Conservation (phyloP, 2,113 vertebrate species). For the Ptilonorhynchus violaceus region DNA sequence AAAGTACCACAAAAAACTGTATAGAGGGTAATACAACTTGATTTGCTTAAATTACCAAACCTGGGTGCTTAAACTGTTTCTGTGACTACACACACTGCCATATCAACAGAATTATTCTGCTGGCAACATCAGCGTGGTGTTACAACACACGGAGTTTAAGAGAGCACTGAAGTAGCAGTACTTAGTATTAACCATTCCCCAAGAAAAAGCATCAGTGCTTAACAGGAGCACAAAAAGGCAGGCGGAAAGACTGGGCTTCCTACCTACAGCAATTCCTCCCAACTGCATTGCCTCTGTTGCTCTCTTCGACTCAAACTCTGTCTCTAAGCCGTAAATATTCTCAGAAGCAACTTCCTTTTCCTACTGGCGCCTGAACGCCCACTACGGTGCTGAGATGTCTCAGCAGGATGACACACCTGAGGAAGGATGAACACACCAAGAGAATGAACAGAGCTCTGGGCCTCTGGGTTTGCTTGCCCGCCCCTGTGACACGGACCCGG, state of each 20-base stretch:
- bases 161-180: rapidly evolving
- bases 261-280: not conserved
- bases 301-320: not conserved
- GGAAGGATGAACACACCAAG: not conserved
- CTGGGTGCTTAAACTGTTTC: not conserved
- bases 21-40: not conserved
- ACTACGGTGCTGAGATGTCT: not conserved
- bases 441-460: not conserved
- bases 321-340: not conserved
- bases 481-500: not conserved
- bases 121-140: rapidly evolving
- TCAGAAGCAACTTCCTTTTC: not conserved
- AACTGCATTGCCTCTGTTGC: not conserved
- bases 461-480: not conserved
- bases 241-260: not conserved
- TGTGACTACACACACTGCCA: not conserved
- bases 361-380: not conserved
- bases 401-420: not conserved
- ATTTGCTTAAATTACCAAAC: not conserved
- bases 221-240: not conserved
- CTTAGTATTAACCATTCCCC: not conserved
- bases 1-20: not conserved
- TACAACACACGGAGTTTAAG: not conserved
- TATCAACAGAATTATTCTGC: not conserved
- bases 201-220: not conserved